A percentile compares a stretch with the other conserved stretches of the same genome.
Conservation (phyloP, 2,113 vertebrate genomes). For the Mesitornis unicolor region DNA sequence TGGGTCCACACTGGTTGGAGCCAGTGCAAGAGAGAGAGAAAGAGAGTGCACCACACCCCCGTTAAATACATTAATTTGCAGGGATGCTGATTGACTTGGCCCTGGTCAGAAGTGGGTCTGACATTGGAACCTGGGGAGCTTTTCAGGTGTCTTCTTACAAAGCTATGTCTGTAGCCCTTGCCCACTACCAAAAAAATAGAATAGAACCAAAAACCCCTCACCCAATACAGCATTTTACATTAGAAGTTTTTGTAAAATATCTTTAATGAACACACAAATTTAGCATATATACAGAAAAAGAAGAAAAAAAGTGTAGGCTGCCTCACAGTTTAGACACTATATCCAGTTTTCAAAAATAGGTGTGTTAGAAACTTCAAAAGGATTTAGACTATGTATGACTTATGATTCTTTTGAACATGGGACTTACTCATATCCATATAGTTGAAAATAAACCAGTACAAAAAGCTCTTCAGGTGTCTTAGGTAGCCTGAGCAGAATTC, state of each 20-base stretch:
- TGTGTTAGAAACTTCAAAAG: not conserved
- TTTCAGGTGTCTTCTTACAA: too few relatives aligned
- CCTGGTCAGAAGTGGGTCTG: too few relatives aligned
- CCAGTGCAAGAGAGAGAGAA: too few relatives aligned
- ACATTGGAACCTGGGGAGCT: too few relatives aligned
- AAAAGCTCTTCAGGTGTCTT: not conserved
- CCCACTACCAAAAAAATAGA: too few relatives aligned
- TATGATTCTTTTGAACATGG: not conserved
- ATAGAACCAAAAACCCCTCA: too few relatives aligned
- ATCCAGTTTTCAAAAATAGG: rapidly evolving
- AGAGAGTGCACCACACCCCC: too few relatives aligned
- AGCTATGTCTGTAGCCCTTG: too few relatives aligned
- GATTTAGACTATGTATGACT: not conserved
- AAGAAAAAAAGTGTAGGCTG: not conserved
- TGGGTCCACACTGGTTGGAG: too few relatives aligned
- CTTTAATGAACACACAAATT: not conserved
- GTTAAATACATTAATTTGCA: too few relatives aligned
- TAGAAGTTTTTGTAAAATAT: not conserved
- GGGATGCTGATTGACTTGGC: too few relatives aligned
- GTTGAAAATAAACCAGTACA: not conserved
- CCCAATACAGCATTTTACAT: not conserved
- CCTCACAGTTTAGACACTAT: rapidly evolving
- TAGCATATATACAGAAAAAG: not conserved
- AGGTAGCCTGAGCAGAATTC: not conserved
- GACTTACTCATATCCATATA: not conserved